phyloP scores from a whole-genome alignment of 2,113 vertebrate genomes.

The Nothobranchius furzeri region DNA sequence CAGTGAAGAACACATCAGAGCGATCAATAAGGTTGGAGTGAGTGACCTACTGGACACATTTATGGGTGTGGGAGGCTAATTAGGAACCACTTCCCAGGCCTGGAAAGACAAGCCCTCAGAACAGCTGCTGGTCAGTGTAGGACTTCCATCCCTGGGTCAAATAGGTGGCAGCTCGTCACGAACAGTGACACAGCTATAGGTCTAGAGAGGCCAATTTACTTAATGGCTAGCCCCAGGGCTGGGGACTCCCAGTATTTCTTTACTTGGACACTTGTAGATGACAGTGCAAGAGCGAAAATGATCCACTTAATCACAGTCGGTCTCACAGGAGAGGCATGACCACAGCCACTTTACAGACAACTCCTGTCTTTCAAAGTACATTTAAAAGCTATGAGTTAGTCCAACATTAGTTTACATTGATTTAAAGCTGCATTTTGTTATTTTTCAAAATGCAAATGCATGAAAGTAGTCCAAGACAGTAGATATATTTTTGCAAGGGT shows the following conservation, averaged over 20 bases:
- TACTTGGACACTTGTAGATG: slow-evolving; percentile 70
- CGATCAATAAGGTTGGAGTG: slow-evolving; percentile 76
- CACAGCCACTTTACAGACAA: slow-evolving; percentile 25
- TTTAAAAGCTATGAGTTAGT: slow-evolving; percentile 50
- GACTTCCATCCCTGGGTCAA: slow-evolving; percentile 78
- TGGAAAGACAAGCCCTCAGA: slow-evolving; percentile 70
- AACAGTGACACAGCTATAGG: slow-evolving; percentile 75
- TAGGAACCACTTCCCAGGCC: slow-evolving; percentile 81
- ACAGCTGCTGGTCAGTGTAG: slow-evolving; percentile 82
- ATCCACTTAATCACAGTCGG: slow-evolving; percentile 63
- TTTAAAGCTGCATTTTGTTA: slow-evolving; percentile 13
- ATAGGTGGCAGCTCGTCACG: slow-evolving; percentile 75
- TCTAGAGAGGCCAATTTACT: slow-evolving; percentile 78
- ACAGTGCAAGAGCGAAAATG: slow-evolving; percentile 63
- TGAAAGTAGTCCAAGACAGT: background rate
- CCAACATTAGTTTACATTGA: slow-evolving; percentile 16
- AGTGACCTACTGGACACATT: slow-evolving; percentile 77
- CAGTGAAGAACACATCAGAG: slow-evolving; percentile 66
- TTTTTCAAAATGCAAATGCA: slow-evolving; percentile 15
- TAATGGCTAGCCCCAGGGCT: slow-evolving; percentile 74
- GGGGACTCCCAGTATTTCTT: slow-evolving; percentile 67
- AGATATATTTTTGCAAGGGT: slow-evolving; percentile 29
- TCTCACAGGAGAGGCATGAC: slow-evolving; percentile 44
- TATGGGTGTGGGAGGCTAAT: slow-evolving; percentile 86
- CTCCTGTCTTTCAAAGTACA: slow-evolving; percentile 51